Base-by-base conservation (phyloP, 2,797 vertebrate genomes). In the Hipposideros larvatus region DNA sequence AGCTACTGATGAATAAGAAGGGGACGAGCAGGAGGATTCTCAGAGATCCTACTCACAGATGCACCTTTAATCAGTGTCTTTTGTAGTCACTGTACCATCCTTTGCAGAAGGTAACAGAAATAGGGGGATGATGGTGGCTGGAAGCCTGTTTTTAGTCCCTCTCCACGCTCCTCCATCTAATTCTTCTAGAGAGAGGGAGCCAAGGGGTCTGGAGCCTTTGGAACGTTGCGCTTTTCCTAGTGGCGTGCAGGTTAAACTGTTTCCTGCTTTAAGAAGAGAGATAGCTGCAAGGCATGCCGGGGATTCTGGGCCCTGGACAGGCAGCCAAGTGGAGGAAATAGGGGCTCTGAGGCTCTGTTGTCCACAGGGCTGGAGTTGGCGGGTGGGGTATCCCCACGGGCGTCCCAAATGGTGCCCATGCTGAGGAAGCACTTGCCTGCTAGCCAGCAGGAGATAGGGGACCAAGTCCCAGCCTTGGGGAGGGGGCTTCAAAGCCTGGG, bases 231-330 rank as follows among this genome's bases (percentile, higher is more conserved):
- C 28, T 71, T 83, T 71, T 70, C 63, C 65, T 15, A 14, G 16
- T 3, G 22, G 28, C n/a, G 31, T 21, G 18, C 16, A 80, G 26
- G 22, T 55, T 80, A 41, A 51, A 46, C 65, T 26, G 11, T n/a
- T 24, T 75, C 26, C 51, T 65, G 65, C 74, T 71, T 90, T 57
- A 68, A 71, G 34, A 57, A 37, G 57, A 85, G n/a, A 79, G 37
- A n/a, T 34, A 11, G 8, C 65, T 21, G 14, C 26, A 16, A 55
- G 37, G 31, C 13, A 13, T 24, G 7, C 15, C 31, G 46, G 26
- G 48, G 4, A 11, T 75, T 65, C 66, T 2, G 5, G n/a, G 51
- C 46, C 53, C 57, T 34, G 70, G 65, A 51, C 10, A 15, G 68
- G 16, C 43, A 80, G 13, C 61, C 77, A 41, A 1, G 51, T 19